Evolutionary conservation across 2,113 vertebrate genomes (phyloP), one percentile per base, ranked within the genome.

Genomic region (Poicephalus gulielmi): DNA sequence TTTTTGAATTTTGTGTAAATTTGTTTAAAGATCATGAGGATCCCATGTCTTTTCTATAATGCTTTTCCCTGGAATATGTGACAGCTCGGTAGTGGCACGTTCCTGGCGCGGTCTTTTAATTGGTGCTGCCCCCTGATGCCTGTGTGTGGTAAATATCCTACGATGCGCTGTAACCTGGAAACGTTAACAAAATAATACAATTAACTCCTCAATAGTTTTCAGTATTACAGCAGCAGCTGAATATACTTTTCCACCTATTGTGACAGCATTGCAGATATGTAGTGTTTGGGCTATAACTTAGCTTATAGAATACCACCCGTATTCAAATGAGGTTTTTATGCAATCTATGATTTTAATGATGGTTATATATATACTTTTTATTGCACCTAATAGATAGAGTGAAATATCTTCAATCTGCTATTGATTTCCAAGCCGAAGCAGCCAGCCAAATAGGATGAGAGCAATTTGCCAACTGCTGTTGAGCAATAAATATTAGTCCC

Each of bases 391-490:
- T 92, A 93, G 75, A 73, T 49, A 37, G 30, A 88, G 24, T 89
- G 62, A 95, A 97, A 86, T 94, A 88, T 83, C 68, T 82, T 75
- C 69, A 93, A 70, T 83, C 79, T 93, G 69, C 71, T 92, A 94
- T 95, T 76, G 91, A 93, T 92, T 97, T 97, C 68, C 74, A 77
- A 79, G 3, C 8, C 0, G 1, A 77, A 94, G 75, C 90, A 93
- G 57, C 46, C 83, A 95, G 63, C 52, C 86, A 87, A 92, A 93
- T 94, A 69, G 93, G 88, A 91, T 83, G 71, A 97, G 78, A 93
- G 60, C 78, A 83, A 87, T 94, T 93, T 95, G 57, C 68, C 94
- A 96, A 81, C 75, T 94, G 91, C 37, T 94, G 95, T 78, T 86
- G 68, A 87, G 49, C 24, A 60, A 90, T 90, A 94, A 96, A 85